A percentile compares a stretch with the other conserved stretches of the same genome.
These are phyloP conservation scores for Acleris holmiana DNA, from an alignment of 2,888 invertebrate genomes.

Conservation along the genomic window DNA sequence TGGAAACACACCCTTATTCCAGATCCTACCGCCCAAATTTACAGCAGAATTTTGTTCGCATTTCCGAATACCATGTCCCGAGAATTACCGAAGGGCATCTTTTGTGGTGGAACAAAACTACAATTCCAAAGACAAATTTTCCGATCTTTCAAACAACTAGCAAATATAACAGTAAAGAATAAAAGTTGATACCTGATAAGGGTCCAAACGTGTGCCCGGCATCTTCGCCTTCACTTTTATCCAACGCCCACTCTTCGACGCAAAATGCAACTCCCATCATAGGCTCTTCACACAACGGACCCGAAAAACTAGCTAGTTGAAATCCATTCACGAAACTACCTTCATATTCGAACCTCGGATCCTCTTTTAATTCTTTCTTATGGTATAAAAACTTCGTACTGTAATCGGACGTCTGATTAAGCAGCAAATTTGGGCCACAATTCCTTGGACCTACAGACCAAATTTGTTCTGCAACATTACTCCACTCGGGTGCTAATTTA, in stretches of 20 bases:
- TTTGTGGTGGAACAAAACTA: too few relatives aligned
- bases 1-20: too few relatives aligned
- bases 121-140: too few relatives aligned
- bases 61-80: too few relatives aligned
- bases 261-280: slow-evolving; percentile 97
- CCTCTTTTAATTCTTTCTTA: slow-evolving; percentile 70
- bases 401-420: slow-evolving; percentile 91
- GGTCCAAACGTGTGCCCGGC: slow-evolving; percentile 76
- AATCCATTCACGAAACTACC: slow-evolving; percentile 94
- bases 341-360: slow-evolving; percentile 87
- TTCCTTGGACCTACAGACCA: slow-evolving; percentile 97
- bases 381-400: slow-evolving; percentile 70
- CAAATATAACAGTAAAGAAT: not conserved
- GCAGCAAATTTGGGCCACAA: slow-evolving; percentile 94
- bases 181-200: slow-evolving; percentile 74
- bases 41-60: too few relatives aligned
- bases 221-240: slow-evolving; percentile 69
- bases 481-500: slow-evolving; percentile 82
- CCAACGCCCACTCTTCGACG: slow-evolving; percentile 92
- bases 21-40: too few relatives aligned
- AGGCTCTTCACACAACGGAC: slow-evolving; percentile 98
- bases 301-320: slow-evolving; percentile 93
- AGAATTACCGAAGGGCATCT: too few relatives aligned
- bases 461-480: slow-evolving; percentile 86
- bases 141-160: too few relatives aligned